Evolutionary conservation across 2,888 invertebrate genomes (phyloP).

Genomic region (Nymphalis urticae): DNA sequence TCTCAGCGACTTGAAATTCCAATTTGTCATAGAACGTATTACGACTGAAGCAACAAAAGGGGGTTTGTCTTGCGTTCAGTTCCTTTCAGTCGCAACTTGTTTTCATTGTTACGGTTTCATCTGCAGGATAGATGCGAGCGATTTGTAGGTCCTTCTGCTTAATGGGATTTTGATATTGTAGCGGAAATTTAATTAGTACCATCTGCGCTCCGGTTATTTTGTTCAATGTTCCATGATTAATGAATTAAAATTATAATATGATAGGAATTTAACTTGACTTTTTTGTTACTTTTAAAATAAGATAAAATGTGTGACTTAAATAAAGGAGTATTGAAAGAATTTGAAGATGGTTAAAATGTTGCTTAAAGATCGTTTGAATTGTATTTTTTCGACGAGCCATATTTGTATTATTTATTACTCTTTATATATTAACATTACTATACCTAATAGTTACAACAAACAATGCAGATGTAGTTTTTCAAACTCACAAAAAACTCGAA

Average conservation of each 20-base stretch:
- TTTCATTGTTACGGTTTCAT: conserved; percentile 59
- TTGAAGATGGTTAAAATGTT: not conserved
- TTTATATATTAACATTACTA: not conserved
- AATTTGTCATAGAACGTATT: conserved; percentile 72
- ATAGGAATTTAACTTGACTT: not conserved
- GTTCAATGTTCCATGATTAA: conserved; percentile 13
- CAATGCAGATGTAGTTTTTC: not conserved
- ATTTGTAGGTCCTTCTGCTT: conserved; percentile 37
- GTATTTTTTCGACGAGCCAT: too few relatives aligned
- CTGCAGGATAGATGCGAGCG: conserved; percentile 45
- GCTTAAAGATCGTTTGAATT: too few relatives aligned
- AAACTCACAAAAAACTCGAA: conserved; percentile 9
- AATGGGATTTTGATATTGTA: conserved; percentile 36
- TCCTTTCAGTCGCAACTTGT: conserved; percentile 47
- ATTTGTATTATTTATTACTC: not conserved
- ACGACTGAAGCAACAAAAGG: conserved; percentile 56
- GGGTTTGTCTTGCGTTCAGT: conserved; percentile 44
- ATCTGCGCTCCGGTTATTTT: conserved; percentile 11
- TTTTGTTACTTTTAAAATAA: not conserved
- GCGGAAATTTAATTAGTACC: conserved; percentile 23
- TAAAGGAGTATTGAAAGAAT: not conserved
- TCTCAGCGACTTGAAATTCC: conserved; percentile 57
- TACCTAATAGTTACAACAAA: not conserved
- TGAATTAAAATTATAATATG: conserved; percentile 6
- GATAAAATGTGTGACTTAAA: not conserved